A percentile compares a stretch with the other conserved stretches of the same genome.
Conservation (phyloP, 2,113 vertebrate genomes). For the Sinocyclocheilus anshuiensis region DNA sequence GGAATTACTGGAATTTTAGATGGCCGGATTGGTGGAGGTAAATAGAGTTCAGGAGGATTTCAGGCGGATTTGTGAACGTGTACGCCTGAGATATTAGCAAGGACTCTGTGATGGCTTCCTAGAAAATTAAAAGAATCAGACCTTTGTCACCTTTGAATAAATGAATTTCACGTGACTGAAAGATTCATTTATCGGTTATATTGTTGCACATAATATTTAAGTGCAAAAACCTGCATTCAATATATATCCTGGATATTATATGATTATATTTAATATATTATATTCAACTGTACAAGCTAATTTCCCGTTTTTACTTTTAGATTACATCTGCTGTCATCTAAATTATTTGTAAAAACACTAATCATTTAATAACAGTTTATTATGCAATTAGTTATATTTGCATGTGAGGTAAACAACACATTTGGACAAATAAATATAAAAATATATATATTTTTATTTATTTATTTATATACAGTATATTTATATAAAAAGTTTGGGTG, state of each 20-base stretch:
- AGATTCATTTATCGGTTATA: neutral
- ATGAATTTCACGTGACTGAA: neutral
- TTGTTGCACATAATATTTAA: neutral
- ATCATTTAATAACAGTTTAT: neutral
- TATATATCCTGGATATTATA: neutral
- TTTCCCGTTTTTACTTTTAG: neutral
- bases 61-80: conserved; percentile 18
- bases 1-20: conserved; percentile 18
- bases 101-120: neutral
- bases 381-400: too few species aligned
- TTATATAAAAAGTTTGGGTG: too few species aligned
- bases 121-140: conserved; percentile 34
- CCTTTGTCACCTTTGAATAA: neutral
- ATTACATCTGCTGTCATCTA: neutral
- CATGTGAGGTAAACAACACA: too few species aligned
- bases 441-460: too few species aligned
- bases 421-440: too few species aligned
- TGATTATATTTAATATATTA: neutral
- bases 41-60: conserved; percentile 29
- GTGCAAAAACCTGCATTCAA: neutral
- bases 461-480: too few species aligned
- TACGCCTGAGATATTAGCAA: conserved; percentile 16
- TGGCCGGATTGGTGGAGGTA: conserved; percentile 31
- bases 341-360: neutral
- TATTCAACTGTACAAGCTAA: neutral